A percentile compares a stretch with the other conserved stretches of the same genome.
phyloP scores from a whole-genome alignment of 2,888 invertebrate species.

The Mellilla xanthometata region DNA sequence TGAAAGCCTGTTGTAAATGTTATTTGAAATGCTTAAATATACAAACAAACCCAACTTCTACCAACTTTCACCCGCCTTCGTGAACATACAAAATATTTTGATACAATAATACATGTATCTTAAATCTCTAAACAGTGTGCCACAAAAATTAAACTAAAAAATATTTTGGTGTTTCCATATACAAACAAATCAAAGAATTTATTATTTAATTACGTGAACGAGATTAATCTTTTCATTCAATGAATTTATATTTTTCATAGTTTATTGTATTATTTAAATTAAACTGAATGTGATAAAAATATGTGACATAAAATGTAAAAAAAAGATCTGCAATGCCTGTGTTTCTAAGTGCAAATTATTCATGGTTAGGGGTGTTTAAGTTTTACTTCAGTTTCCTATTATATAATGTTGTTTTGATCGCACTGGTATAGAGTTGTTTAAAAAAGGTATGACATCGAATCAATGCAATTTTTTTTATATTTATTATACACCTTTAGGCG shows the following conservation, averaged over 20 bases:
- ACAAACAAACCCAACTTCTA: background rate
- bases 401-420: slow-evolving; percentile 9
- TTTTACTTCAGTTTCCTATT: slow-evolving; percentile 7
- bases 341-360: slow-evolving; percentile 11
- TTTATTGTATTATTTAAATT: slow-evolving; percentile 31
- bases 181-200: slow-evolving; percentile 23
- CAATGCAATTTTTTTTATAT: slow-evolving; percentile 13
- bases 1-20: too few species aligned
- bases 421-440: slow-evolving; percentile 1
- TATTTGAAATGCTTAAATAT: background rate
- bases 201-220: slow-evolving; percentile 26
- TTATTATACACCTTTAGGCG: slow-evolving; percentile 9
- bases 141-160: slow-evolving; percentile 28
- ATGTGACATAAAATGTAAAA: slow-evolving; percentile 39
- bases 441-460: slow-evolving; percentile 10
- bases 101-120: background rate
- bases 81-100: background rate
- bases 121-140: slow-evolving; percentile 29
- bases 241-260: slow-evolving; percentile 31
- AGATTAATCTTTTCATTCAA: slow-evolving; percentile 23
- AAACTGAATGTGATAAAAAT: slow-evolving; percentile 36
- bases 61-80: background rate
- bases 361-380: slow-evolving; percentile 13
- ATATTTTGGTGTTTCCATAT: slow-evolving; percentile 23
- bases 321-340: slow-evolving; percentile 23